These are phyloP conservation scores for Antennarius maculatus DNA, from an alignment of 2,797 vertebrate species.

Conservation along the genomic window DNA sequence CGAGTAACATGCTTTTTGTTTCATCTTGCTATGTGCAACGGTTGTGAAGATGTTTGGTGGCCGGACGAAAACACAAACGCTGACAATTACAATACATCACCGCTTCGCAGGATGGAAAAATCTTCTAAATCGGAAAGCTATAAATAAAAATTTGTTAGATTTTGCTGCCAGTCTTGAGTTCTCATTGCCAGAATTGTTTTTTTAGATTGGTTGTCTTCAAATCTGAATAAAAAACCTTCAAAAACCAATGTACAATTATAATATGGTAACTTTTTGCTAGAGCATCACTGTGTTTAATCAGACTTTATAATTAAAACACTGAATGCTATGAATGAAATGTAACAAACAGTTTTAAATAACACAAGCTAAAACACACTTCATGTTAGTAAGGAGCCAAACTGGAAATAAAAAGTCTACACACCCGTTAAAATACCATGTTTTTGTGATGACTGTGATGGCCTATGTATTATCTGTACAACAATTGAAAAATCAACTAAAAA, in stretches of 20 bases:
- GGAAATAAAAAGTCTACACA: no score
- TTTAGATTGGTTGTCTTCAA: not conserved
- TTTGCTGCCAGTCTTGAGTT: not conserved
- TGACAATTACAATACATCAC: no score
- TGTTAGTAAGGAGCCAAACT: not conserved
- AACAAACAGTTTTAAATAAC: constrained; percentile 9
- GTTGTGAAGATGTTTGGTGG: no score
- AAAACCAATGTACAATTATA: not conserved
- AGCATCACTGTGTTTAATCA: not conserved
- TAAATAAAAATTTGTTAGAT: not conserved
- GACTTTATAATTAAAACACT: constrained; percentile 29
- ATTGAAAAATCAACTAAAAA: no score
- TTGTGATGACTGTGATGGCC: no score
- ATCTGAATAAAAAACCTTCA: not conserved
- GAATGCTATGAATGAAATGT: constrained; percentile 8
- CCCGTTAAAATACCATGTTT: no score
- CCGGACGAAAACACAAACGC: no score
- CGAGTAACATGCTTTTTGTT: no score
- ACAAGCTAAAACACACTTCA: constrained; percentile 11
- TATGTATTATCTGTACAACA: no score
- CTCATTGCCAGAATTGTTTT: not conserved
- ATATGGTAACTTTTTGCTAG: not conserved
- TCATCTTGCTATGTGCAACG: no score
- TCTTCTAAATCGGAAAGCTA: not conserved
- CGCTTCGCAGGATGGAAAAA: not conserved